Conservation (phyloP, 1,140 invertebrate species). For the Leguminivora glycinivorella region DNA sequence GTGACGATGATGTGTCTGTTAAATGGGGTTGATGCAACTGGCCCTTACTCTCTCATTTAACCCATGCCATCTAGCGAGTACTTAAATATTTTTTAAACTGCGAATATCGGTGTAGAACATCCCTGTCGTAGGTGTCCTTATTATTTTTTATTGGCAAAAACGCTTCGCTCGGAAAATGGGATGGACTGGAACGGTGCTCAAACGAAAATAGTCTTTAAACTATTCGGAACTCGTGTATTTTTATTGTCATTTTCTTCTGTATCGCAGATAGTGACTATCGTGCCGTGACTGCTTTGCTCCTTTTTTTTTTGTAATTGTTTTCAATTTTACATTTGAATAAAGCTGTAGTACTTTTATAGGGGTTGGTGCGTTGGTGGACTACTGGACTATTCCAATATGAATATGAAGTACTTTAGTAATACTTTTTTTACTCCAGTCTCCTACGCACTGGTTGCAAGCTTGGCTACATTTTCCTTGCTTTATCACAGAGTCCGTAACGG, state of each 20-base stretch:
- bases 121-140: neutral
- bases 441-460: too few species aligned
- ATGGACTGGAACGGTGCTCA: neutral
- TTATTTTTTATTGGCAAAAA: constrained; percentile 21
- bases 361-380: neutral
- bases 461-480: too few species aligned
- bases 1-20: too few species aligned
- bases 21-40: too few species aligned
- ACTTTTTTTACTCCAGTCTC: too few species aligned
- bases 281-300: neutral
- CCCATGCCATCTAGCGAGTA: neutral
- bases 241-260: neutral
- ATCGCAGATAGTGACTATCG: neutral
- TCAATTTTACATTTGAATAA: neutral
- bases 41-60: too few species aligned
- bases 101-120: neutral
- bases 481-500: too few species aligned
- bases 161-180: neutral
- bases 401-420: neutral
- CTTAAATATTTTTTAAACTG: neutral
- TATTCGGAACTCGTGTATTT: neutral
- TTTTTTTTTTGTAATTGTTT: neutral
- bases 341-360: neutral
- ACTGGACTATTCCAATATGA: neutral
- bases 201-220: neutral